Evolutionary conservation across 2,113 vertebrate species (phyloP).

Genomic region (Rhineura floridana): DNA sequence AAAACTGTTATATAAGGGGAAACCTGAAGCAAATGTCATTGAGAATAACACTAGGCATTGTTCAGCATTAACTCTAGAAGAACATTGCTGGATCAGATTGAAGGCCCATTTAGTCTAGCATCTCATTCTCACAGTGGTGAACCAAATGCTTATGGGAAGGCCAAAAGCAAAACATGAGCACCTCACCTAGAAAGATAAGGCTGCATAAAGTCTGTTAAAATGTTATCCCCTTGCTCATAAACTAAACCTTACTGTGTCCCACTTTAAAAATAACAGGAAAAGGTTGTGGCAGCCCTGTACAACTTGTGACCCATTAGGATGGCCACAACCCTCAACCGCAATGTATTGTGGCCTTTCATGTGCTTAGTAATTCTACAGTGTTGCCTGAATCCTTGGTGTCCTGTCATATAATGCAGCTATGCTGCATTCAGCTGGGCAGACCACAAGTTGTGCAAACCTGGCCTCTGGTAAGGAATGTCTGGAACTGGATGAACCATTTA

Average conservation of each 20-base stretch:
- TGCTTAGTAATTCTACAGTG: background rate
- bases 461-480: background rate
- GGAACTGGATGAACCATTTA: background rate
- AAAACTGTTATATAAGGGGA: fast-evolving
- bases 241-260: background rate
- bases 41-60: background rate
- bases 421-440: too few species aligned
- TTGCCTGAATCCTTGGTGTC: background rate
- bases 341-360: background rate
- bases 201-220: background rate
- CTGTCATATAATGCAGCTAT: background rate
- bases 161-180: too few species aligned
- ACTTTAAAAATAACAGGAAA: background rate
- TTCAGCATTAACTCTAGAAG: background rate
- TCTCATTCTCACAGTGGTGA: too few species aligned
- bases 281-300: background rate
- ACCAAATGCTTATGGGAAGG: too few species aligned
- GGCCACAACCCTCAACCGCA: background rate
- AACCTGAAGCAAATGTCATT: background rate
- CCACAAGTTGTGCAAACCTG: background rate
- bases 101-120: too few species aligned
- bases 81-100: too few species aligned
- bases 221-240: background rate
- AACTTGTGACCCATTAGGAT: background rate
- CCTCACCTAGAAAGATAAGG: background rate